Conservation (phyloP, 2,113 vertebrate genomes). For the Zapus hudsonius region DNA sequence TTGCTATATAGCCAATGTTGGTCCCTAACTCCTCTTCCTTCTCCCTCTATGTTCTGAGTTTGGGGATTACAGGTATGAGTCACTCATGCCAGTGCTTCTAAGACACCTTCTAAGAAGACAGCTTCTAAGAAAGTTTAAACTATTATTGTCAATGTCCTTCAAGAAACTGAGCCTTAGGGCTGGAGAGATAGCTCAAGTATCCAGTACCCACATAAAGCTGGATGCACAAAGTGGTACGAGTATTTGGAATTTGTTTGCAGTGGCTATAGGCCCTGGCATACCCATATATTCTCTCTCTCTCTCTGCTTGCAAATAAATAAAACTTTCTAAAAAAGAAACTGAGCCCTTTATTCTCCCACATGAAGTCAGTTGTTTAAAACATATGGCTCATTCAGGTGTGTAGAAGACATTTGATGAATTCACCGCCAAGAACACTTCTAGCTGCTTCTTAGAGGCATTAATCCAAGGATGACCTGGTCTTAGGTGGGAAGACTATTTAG, state of each 20-base stretch:
- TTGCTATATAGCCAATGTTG: neutral
- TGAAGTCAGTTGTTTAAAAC: neutral
- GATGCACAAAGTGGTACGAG: too few species aligned
- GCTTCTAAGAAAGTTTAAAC: slow-evolving; percentile 9
- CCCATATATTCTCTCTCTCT: too few species aligned
- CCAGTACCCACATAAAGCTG: too few species aligned
- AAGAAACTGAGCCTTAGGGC: neutral
- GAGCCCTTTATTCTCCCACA: neutral
- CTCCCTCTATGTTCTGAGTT: neutral
- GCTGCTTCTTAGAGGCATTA: neutral
- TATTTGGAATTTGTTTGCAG: too few species aligned
- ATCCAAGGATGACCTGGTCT: neutral
- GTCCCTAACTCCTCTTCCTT: neutral
- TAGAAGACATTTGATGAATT: neutral
- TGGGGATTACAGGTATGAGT: neutral
- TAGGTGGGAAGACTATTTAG: neutral
- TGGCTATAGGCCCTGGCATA: too few species aligned
- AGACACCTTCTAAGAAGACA: neutral
- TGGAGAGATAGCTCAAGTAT: too few species aligned
- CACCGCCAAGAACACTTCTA: neutral
- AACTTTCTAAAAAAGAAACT: too few species aligned
- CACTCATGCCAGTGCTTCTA: neutral
- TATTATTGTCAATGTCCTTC: slow-evolving; percentile 27
- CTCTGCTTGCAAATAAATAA: too few species aligned
- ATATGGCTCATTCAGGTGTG: neutral